Base-by-base conservation (phyloP, 1,140 invertebrate species). In the Agrypnia vestita region DNA sequence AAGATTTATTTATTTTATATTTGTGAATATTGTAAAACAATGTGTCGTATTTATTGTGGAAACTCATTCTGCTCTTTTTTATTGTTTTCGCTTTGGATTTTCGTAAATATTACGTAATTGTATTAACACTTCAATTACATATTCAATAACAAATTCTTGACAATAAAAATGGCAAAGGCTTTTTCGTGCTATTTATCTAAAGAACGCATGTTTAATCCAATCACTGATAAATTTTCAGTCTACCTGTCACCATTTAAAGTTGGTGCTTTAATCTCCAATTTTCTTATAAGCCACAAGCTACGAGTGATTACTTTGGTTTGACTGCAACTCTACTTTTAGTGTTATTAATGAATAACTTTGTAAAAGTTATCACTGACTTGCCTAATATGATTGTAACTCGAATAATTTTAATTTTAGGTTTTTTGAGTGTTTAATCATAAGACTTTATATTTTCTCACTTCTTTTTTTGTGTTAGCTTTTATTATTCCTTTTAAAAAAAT, bases 1-100 rank as follows among this genome's bases (percentile, higher is more conserved):
- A 64, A 35, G 19, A 64, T 64, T 43, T 64, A 64, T 64, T 64
- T 35, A 25, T 64, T 35, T 13, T 51, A 13, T 51, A 15, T 51
- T 51, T 51, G 49, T 51, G 49, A 51, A 51, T 51, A 51, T 51
- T 51, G 11, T 35, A 35, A 35, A 35, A 35, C 25, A 35, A 35
- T 35, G 25, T 35, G 25, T 35, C 6, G 25, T 35, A 35, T 35
- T 35, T 35, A 35, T 35, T 35, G 6, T 35, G 25, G 6, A 35
- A 6, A 6, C 3, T 64, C 19, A 64, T 64, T n/a, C 10, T 62
- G 25, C 25, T 10, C 25, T 62, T 25, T 9, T 62, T 62, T 43
- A 62, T 62, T 17, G 3, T 56, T 56, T 56, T 56, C n/a, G 4
- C 9, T 19, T 59, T 19, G 21, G 55, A 19, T 59, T 21, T 21